phyloP scores from a whole-genome alignment of 2,888 invertebrate species.

The Orthosia gothica region DNA sequence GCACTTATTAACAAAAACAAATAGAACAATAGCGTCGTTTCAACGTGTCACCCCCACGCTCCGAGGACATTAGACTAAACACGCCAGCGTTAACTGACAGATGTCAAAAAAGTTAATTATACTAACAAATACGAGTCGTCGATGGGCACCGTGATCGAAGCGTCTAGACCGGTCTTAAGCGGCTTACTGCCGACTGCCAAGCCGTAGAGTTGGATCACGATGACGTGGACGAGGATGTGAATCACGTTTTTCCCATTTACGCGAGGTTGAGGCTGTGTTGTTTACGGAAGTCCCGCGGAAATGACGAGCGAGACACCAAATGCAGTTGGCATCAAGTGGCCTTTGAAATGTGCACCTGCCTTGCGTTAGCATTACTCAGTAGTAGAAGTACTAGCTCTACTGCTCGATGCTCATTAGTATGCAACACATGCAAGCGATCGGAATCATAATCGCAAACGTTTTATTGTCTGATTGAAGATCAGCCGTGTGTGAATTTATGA shows the following conservation, averaged over 20 bases:
- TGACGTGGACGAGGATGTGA: conserved; percentile 43
- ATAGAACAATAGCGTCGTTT: conserved; percentile 35
- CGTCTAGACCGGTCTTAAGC: conserved; percentile 28
- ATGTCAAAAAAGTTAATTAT: conserved; percentile 44
- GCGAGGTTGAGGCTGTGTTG: conserved; percentile 63
- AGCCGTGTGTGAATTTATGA: conserved; percentile 50
- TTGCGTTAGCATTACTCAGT: conserved; percentile 27
- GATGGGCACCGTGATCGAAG: conserved; percentile 27
- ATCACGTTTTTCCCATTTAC: conserved; percentile 64
- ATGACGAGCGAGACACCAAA: conserved; percentile 67
- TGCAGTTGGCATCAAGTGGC: conserved; percentile 65
- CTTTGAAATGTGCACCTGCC: conserved; percentile 60
- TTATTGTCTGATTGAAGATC: conserved; percentile 61
- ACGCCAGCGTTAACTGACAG: conserved; percentile 24
- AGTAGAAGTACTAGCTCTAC: conserved; percentile 11
- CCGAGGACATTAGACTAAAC: conserved; percentile 28
- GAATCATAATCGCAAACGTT: conserved; percentile 60
- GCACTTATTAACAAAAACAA: conserved; percentile 21
- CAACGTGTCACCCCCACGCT: conserved; percentile 15
- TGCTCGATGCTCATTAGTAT: conserved; percentile 43
- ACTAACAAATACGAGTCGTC: conserved; percentile 38
- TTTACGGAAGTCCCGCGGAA: conserved; percentile 80
- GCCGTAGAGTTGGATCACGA: conserved; percentile 36
- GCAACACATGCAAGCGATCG: conserved; percentile 52
- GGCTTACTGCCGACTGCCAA: conserved; percentile 32